Conservation (phyloP, 2,797 vertebrate genomes). For the Babyrousa celebensis region DNA sequence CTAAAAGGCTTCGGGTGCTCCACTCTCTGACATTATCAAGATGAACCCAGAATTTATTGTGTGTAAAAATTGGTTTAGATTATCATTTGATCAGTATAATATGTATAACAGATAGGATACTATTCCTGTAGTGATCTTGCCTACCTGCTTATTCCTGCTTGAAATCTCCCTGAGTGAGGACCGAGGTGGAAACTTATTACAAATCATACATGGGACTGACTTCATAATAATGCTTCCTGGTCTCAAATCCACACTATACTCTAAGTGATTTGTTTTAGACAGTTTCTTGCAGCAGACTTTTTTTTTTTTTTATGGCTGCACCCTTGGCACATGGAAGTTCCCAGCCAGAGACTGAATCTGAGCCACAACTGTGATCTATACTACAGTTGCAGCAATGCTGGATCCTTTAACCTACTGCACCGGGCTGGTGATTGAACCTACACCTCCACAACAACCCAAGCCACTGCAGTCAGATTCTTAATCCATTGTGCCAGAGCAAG, state of each 20-base stretch:
- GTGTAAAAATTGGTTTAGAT: neutral
- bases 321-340: too few relatives aligned
- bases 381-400: too few relatives aligned
- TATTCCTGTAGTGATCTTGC: neutral
- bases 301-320: too few relatives aligned
- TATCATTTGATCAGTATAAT: neutral
- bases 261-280: neutral
- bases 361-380: too few relatives aligned
- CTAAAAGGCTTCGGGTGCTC: neutral
- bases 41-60: neutral
- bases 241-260: neutral
- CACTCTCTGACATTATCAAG: conserved; percentile 15
- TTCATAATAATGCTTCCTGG: neutral
- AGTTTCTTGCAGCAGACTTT: neutral
- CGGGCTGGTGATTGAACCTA: too few relatives aligned
- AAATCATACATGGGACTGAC: neutral
- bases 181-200: neutral
- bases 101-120: neutral
- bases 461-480: too few relatives aligned
- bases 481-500: too few relatives aligned
- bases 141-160: neutral
- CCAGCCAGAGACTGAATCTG: too few relatives aligned
- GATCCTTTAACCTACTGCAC: too few relatives aligned
- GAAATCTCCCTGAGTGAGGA: neutral
- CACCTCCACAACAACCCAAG: too few relatives aligned